Evolutionary conservation across 2,888 invertebrate species (phyloP), one percentile per base, ranked within the genome.

Genomic region (Torymus texanus): DNA sequence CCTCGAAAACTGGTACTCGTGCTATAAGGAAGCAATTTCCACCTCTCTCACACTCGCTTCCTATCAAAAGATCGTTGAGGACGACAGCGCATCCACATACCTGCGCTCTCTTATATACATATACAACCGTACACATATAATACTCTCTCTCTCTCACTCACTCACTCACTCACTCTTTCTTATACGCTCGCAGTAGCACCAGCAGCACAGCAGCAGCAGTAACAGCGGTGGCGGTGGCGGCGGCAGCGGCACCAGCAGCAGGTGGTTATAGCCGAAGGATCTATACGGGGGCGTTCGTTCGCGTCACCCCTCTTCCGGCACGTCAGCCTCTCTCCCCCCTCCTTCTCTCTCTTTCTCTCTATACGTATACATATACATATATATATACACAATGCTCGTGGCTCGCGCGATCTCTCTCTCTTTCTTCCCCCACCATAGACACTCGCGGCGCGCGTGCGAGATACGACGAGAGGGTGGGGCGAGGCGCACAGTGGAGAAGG

Each of bases 251-350:
- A 78, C 58, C 78, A 83, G 88, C 87, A 89, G 89, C 89, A 89
- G 89, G 89, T 89, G 89, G 89, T 89, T 89, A 88, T 85, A 86
- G 84, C 88, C 88, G 86, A 85, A 86, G 84, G 83, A 85, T 85
- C 85, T 84, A 85, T 83, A 87, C 85, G 88, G 89, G 88, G 41
- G 41, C 41, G 41, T 41, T 41, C 88, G 88, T 87, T 86, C 82
- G 86, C 83, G 81, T 82, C 80, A 76, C 81, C 81, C 84, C 83
- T 87, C 92, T 84, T 87, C 88, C 80, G 88, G 88, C 81, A 84
- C 88, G 78, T 84, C 88, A 77, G 71, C 81, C 82, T 80, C 75
- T 56, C 83, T 72, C 29, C 18, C 70, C 61, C 63, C 71, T 72
- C 74, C 29, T 61, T 51, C 77, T 51, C 55, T 41, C 79, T 76